Evolutionary conservation across 2,888 invertebrate species (phyloP), one percentile per base, ranked within the genome.

Genomic region (Drosophila putrida): DNA sequence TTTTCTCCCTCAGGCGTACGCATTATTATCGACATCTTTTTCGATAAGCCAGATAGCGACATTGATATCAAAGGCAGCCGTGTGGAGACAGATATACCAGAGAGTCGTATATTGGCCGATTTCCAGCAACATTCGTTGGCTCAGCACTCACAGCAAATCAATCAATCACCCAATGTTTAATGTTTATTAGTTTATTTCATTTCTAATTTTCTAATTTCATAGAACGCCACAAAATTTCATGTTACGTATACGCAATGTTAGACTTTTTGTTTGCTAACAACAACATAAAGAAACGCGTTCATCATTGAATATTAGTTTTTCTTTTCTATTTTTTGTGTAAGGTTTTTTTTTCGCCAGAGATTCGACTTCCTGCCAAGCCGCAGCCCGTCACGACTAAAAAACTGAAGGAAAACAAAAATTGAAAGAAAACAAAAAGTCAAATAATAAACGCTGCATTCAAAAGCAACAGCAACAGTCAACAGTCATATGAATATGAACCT

Each of bases 1-100:
- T 5, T 28, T 20, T 20, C 35, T 8, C 9, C 13, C 4, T 0
- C 9, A 92, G 92, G 92, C 47, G 91, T 92, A 11, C 92, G 92
- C 60, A 92, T 92, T 11, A 87, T 90, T 5, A 90, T 92, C 51
- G 92, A 92, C 50, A 91, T 92, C 35, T 90, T 83, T 49, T 91
- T 90, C 57, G 91, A 91, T 53, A 84, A 76, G 20, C 64, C 83
- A 47, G 85, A 89, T 25, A 82, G 68, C 27, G 73, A 71, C 1
- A 69, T 89, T 44, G 89, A 92, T 58, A 82, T 92, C 47, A 71
- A 88, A n/a, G 91, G 90, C 44, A 91, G 90, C 54, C 90, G 91
- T 28, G 90, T 92, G 49, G 92, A 91, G 65, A 92, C 92, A 13
- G 91, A 91, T 44, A 90, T 92, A 39, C 92, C 92, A 0, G 88